Evolutionary conservation across 2,888 invertebrate genomes (phyloP), one percentile per base, ranked within the genome.

Genomic region (Sinohyriopsis cumingii): DNA sequence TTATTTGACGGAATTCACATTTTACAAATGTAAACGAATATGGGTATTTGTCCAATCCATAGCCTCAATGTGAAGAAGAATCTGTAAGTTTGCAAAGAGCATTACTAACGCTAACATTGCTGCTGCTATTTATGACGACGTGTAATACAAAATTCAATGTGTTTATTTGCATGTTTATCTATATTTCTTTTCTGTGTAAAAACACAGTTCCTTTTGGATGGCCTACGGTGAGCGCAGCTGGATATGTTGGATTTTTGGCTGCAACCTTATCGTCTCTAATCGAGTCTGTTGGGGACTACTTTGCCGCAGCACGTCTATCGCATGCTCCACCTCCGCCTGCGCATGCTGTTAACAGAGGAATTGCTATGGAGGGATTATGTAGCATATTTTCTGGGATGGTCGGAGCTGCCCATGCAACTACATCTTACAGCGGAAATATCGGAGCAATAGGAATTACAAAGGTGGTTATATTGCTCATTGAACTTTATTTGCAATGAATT

Each of bases 401-500:
- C 93, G 96, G 96, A 20, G 93, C 95, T 53, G 95, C 95, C 0
- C 95, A 95, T 85, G 96, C 95, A 0, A 95, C 95, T 65, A 96
- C 96, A 80, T 95, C 95, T 3, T 96, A 96, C 86, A 95, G 95
- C 61, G 95, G 95, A 88, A 96, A 96, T 88, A 95, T 96, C 55
- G 96, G 96, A 0, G 95, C 95, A 2, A 96, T 96, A 78, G 95
- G 95, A 57, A 94, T 95, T 2, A 95, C 95, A 5, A 94, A 94
- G 92, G 95, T 94, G 3, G 45, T 15, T 12, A 2, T 45, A 3
- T 45, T 45, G 45, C 12, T 45, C 15, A 45, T 45, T 15, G 12
- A 12, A 15, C 45, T 1, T 45, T 45, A 45, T 45, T 45, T 45
- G 9, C 15, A 45, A 15, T 45, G 9, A 3, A 45, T 15, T 45